Conservation (phyloP, 2,888 invertebrate species). For the Tipula helvola region DNA sequence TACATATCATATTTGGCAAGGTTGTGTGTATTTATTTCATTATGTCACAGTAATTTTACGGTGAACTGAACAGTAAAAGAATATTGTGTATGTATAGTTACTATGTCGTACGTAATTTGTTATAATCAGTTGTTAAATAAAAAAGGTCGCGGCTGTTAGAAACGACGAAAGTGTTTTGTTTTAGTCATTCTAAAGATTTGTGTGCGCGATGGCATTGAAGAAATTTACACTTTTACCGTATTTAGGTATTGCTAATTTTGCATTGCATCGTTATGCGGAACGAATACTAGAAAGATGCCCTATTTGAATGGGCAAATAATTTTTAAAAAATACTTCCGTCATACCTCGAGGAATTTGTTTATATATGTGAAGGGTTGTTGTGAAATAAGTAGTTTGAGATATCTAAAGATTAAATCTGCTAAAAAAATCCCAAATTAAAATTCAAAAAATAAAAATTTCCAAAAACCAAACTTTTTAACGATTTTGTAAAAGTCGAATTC, state of each 20-base stretch:
- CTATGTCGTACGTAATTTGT: background rate
- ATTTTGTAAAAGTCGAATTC: no score
- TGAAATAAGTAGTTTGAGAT: no score
- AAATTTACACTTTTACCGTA: background rate
- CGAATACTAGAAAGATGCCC: background rate
- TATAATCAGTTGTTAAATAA: background rate
- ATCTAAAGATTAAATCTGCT: no score
- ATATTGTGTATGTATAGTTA: background rate
- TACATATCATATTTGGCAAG: background rate
- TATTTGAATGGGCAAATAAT: no score
- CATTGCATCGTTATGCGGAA: background rate
- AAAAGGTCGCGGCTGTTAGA: background rate
- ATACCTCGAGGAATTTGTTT: no score
- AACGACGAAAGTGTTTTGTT: background rate
- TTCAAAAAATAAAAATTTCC: no score
- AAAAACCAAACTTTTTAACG: no score
- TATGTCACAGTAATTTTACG: background rate
- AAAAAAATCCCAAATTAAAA: no score
- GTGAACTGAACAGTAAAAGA: background rate
- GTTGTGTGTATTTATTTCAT: background rate
- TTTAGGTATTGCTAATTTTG: background rate
- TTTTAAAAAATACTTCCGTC: no score
- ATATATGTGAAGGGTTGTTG: no score
- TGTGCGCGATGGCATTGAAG: background rate
- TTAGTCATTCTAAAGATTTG: background rate